phyloP scores from a whole-genome alignment of 2,888 invertebrate species.

The Parnassius smintheus region DNA sequence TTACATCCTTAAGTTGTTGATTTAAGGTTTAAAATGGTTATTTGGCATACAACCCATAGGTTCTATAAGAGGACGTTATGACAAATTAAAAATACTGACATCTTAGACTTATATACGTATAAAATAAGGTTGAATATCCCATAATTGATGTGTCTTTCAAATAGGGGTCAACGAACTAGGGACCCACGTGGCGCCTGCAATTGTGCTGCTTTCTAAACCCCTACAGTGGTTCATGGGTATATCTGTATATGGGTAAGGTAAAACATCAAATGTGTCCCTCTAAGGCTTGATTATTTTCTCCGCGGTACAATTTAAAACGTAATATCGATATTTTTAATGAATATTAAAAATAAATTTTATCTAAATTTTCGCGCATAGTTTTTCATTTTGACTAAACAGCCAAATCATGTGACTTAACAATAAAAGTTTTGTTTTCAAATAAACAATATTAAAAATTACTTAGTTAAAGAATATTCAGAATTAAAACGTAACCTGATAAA shows the following conservation, averaged over 20 bases:
- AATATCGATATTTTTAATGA: no score
- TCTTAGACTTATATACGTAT: constrained; percentile 27
- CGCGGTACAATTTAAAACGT: no score
- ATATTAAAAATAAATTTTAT: no score
- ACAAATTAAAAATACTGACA: constrained; percentile 27
- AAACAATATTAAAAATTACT: no score
- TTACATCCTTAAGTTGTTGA: constrained; percentile 11
- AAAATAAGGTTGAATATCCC: constrained; percentile 29
- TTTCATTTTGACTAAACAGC: no score
- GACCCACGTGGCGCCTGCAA: constrained; percentile 70
- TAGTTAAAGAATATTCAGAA: no score
- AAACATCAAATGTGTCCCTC: constrained; percentile 15
- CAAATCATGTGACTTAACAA: no score
- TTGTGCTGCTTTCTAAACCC: constrained; percentile 74
- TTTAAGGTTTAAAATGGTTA: constrained; percentile 11
- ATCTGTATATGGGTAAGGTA: constrained; percentile 49
- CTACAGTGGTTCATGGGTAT: constrained; percentile 67
- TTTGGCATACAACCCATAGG: neutral
- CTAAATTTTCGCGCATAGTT: no score
- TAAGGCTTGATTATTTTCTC: no score
- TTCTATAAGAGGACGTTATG: constrained; percentile 7
- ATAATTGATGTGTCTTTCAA: constrained; percentile 26
- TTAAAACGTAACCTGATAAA: no score
- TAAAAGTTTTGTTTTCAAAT: no score
- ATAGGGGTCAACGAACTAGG: constrained; percentile 61